Evolutionary conservation across 1,140 invertebrate species (phyloP), one percentile per base, ranked within the genome.

Genomic region (Cepaea nemoralis): DNA sequence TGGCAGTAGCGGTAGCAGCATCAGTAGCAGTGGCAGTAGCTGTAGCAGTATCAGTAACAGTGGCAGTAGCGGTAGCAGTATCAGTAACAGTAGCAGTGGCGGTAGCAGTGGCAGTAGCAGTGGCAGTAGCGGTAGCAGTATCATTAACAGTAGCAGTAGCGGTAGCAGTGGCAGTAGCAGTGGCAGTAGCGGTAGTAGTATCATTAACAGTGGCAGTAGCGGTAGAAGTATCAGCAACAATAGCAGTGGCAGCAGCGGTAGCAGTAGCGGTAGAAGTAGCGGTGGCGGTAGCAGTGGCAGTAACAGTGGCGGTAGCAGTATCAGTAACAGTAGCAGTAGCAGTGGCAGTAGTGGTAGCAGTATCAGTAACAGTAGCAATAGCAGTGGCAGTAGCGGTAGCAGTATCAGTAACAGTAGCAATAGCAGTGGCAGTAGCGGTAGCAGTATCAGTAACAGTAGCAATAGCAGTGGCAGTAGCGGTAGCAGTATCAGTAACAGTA

Each of bases 231-330:
- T n/a, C n/a, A n/a, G n/a, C n/a, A n/a, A n/a, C 8, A 37, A 37
- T 27, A 35, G 39, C 24, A 37, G 70, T 73, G 31, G 39, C 27
- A 37, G 37, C 39, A 35, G 39, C 31, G 70, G 70, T 73, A 35
- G 39, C 24, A 37, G 50, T 55, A 55, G n/a, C 50, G 50, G 50
- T n/a, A 55, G 14, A 14, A n/a, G 50, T 55, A 55, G n/a, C 50
- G 50, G n/a, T 73, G n/a, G 39, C 31, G 70, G 70, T 73, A 35
- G 24, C 31, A 37, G 70, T 73, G n/a, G n/a, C 50, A n/a, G 50
- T 55, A 55, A 55, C 50, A n/a, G 50, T 55, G n/a, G 14, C 50
- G 50, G 50, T 55, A 55, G n/a, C 50, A n/a, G 50, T 55, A 55
- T 16, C 50, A n/a, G 50, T 55, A 55, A 55, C 50, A n/a, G 50